These are phyloP conservation scores for Serrognathus titanus DNA, from an alignment of 2,888 invertebrate species.

Conservation along the genomic window DNA sequence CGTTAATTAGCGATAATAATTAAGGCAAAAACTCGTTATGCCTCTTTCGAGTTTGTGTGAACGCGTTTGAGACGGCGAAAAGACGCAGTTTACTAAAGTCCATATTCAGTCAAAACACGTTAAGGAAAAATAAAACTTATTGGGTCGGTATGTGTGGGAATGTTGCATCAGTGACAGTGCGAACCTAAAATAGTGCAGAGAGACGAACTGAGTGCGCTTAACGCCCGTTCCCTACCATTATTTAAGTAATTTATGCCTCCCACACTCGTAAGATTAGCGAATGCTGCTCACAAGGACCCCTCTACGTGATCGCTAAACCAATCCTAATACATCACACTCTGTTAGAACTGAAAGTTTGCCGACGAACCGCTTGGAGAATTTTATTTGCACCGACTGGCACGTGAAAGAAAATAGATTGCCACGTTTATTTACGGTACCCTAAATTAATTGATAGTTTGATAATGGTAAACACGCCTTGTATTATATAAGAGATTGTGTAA, in stretches of 20 bases:
- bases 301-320: slow-evolving; percentile 23
- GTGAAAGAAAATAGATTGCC: too few relatives aligned
- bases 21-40: neutral
- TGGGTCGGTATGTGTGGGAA: neutral
- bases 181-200: too few relatives aligned
- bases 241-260: slow-evolving; percentile 33
- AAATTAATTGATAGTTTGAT: too few relatives aligned
- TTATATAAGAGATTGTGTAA: too few relatives aligned
- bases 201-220: slow-evolving; percentile 9
- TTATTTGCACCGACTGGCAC: too few relatives aligned
- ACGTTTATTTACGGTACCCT: too few relatives aligned
- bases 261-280: slow-evolving; percentile 31
- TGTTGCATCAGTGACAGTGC: neutral
- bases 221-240: slow-evolving; percentile 26
- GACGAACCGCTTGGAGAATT: neutral
- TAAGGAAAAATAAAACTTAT: slow-evolving; percentile 1
- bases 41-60: neutral
- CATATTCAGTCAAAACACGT: neutral
- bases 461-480: too few relatives aligned
- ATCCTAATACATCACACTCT: slow-evolving; percentile 27
- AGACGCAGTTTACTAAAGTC: neutral
- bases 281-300: slow-evolving; percentile 27
- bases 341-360: slow-evolving; percentile 25
- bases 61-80: neutral
- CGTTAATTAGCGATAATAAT: neutral